Base-by-base conservation (phyloP, 2,113 vertebrate species). In the Buteo buteo region DNA sequence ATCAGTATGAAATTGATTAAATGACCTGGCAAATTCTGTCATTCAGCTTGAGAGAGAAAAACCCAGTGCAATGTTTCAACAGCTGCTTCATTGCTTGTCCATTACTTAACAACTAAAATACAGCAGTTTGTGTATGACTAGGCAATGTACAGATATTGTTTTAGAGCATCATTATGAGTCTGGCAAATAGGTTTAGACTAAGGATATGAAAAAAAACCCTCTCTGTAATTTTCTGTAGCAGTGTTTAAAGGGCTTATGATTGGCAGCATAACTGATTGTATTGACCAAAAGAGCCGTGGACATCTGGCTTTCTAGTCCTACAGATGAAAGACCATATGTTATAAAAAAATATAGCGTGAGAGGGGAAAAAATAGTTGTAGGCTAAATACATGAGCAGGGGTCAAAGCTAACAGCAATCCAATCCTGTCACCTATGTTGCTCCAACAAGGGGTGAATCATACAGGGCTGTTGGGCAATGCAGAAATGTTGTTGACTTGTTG, bases 1-100 rank as follows among this genome's bases (percentile, higher is more conserved):
- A 95, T 96, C 85, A 45, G 92, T 78, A 93, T 96, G 85, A 97
- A 93, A 96, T 96, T 93, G 94, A 95, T 92, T 95, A 96, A 95
- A 67, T 54, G 90, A 86, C 93, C 69, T 90, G 93, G 88, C 67
- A 95, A 72, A 82, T 88, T 83, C 82, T 90, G 59, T 86, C 79
- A 36, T 47, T 92, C 87, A 86, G 59, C 82, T 61, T 31, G 47
- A 82, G 78, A 85, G 85, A 90, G 21, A 62, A 81, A 95, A 93
- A 79, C 34, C 17, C 62, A 50, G 40, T 11, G 15, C 55, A 20
- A 14, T 59, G 47, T 86, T 96, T 83, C 71, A 80, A 88, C 96
- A 96, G 96, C 95, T 97, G 97, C 61, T 97, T 88, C 90, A 78
- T 70, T 92, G 87, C 85, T 96, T 89, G 84, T 82, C 89, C 78